phyloP scores from a whole-genome alignment of 2,113 vertebrate species.

The Aix galericulata region DNA sequence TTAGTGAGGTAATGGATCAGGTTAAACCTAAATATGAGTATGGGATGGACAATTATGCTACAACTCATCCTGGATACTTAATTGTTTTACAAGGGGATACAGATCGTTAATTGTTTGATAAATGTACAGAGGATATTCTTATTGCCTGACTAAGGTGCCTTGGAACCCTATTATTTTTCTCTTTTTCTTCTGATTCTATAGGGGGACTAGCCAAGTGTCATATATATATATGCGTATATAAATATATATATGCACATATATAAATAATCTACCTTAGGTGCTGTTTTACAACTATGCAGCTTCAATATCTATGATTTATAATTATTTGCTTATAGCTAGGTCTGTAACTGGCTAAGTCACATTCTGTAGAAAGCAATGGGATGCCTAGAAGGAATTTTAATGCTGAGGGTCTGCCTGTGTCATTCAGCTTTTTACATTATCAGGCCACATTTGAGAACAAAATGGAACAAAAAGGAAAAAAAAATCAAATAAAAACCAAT shows the following conservation, averaged over 20 bases:
- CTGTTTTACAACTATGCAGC: neutral
- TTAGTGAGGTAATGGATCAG: fast-evolving
- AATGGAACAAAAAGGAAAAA: neutral
- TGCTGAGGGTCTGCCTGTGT: neutral
- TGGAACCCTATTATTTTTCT: neutral
- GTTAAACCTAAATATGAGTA: neutral
- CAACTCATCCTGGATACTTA: neutral
- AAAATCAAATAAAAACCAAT: neutral
- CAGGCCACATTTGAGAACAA: neutral
- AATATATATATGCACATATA: too few relatives aligned
- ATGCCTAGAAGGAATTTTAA: neutral
- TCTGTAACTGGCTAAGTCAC: neutral
- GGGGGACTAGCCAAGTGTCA: neutral
- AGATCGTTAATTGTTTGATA: neutral
- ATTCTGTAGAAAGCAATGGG: neutral
- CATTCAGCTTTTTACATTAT: neutral
- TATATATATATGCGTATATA: neutral
- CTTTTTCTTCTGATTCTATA: neutral
- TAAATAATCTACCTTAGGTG: neutral
- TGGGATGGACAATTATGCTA: neutral
- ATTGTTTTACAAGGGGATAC: neutral
- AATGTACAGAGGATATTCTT: neutral
- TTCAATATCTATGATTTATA: neutral
- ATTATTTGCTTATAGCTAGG: neutral
- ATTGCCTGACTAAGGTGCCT: neutral